Evolutionary conservation across 2,113 vertebrate species (phyloP).

Genomic region (Pelecanoides urinatrix): DNA sequence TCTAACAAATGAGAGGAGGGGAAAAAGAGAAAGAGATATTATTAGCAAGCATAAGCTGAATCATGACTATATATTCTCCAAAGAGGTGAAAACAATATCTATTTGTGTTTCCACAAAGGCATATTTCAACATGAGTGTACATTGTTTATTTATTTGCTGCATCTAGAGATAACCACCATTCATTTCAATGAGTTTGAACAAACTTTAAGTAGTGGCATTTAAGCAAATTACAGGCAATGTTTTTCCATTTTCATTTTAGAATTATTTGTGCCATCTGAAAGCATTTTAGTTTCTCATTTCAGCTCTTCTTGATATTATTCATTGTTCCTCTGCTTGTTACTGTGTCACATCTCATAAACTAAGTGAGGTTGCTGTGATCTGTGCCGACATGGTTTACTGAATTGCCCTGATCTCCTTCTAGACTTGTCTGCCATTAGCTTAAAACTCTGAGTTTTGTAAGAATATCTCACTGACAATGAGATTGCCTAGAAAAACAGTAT

Average conservation of each 20-base stretch:
- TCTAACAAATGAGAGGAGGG: background rate
- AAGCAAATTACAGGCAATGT: background rate
- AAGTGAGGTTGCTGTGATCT: background rate
- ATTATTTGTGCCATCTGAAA: background rate
- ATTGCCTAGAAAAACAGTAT: background rate
- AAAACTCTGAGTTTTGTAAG: background rate
- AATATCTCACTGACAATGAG: background rate
- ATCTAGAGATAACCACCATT: background rate
- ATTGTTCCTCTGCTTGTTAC: background rate
- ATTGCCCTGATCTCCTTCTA: background rate
- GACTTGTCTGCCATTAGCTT: background rate
- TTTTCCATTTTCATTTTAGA: background rate
- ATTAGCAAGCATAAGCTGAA: slow-evolving; percentile 36
- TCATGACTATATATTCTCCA: slow-evolving; percentile 9
- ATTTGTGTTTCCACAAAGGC: background rate
- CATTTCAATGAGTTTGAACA: background rate
- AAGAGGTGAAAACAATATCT: slow-evolving; percentile 3
- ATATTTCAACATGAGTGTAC: background rate
- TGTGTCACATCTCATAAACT: background rate
- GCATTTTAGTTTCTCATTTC: background rate
- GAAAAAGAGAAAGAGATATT: background rate
- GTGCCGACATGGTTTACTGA: background rate
- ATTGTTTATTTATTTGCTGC: background rate
- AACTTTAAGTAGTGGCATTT: background rate
- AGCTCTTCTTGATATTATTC: background rate